Conservation (phyloP, 2,888 invertebrate genomes). For the Mythimna vitellina region DNA sequence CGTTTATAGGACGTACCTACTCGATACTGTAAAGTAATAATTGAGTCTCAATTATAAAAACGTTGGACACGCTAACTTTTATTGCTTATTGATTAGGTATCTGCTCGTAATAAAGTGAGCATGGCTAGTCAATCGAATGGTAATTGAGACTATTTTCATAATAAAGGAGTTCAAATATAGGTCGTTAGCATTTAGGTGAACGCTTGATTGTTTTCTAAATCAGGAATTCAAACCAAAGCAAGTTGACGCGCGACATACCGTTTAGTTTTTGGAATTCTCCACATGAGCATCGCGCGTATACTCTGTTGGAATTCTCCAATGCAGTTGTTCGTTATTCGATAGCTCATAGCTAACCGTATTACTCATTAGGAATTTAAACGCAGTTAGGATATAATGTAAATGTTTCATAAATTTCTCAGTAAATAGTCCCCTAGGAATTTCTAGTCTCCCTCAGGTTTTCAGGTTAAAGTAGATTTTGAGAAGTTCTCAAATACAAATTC, state of each 20-base stretch:
- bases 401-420: conserved; percentile 10
- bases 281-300: conserved; percentile 53
- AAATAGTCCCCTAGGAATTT: not conserved
- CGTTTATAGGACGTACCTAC: not conserved
- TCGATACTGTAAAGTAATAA: conserved; percentile 4
- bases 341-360: conserved; percentile 25
- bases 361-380: conserved; percentile 25
- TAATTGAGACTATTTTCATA: conserved; percentile 60
- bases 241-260: conserved; percentile 61
- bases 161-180: conserved; percentile 44
- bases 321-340: conserved; percentile 39
- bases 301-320: conserved; percentile 46
- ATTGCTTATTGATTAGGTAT: conserved; percentile 21
- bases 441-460: not conserved
- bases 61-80: conserved; percentile 19
- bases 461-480: not conserved
- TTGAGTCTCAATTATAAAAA: conserved; percentile 19
- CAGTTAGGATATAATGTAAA: not conserved
- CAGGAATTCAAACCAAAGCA: conserved; percentile 69
- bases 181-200: conserved; percentile 47
- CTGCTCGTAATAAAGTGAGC: conserved; percentile 9
- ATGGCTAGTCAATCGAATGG: conserved; percentile 42
- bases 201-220: conserved; percentile 71
- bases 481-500: not conserved
- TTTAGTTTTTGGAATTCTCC: conserved; percentile 67